Evolutionary conservation across 2,113 vertebrate species (phyloP).

Genomic region (Leucopsar rothschildi): DNA sequence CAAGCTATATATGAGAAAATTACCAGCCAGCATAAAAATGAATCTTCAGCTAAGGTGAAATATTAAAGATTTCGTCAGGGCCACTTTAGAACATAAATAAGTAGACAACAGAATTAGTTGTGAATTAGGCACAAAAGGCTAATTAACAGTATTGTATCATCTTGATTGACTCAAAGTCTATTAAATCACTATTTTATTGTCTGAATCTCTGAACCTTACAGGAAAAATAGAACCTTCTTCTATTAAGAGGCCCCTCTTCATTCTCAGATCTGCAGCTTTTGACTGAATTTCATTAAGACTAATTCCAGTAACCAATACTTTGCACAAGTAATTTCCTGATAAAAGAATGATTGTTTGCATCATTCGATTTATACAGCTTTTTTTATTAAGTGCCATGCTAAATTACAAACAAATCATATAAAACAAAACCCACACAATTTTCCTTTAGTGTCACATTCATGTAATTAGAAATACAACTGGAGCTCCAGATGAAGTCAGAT

Average conservation of each 20-base stretch:
- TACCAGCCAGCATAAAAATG: constrained; percentile 65
- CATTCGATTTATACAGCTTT: constrained; percentile 32
- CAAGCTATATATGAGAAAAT: constrained; percentile 73
- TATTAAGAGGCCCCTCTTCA: constrained; percentile 40
- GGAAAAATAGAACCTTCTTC: constrained; percentile 55
- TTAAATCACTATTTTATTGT: constrained; percentile 74
- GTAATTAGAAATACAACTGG: background rate
- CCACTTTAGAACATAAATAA: constrained; percentile 74
- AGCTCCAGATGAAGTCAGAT: background rate
- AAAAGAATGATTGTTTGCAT: constrained; percentile 36
- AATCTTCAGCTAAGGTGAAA: constrained; percentile 62
- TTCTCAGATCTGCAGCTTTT: constrained; percentile 21
- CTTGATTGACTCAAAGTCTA: constrained; percentile 69
- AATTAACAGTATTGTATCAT: constrained; percentile 75
- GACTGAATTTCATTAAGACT: constrained; percentile 56
- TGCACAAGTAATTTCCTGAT: constrained; percentile 53
- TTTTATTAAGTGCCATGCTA: constrained; percentile 46
- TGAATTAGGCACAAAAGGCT: constrained; percentile 69
- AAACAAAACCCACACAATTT: constrained; percentile 1
- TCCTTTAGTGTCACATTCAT: background rate
- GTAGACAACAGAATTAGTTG: constrained; percentile 72
- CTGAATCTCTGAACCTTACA: constrained; percentile 52
- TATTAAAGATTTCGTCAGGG: constrained; percentile 69
- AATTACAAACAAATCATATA: constrained; percentile 30
- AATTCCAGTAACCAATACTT: constrained; percentile 33